Percentiles rank a stretch among this genome's conserved stretches.
phyloP scores from a whole-genome alignment of 2,113 vertebrate species.

The Symphodus melops region DNA sequence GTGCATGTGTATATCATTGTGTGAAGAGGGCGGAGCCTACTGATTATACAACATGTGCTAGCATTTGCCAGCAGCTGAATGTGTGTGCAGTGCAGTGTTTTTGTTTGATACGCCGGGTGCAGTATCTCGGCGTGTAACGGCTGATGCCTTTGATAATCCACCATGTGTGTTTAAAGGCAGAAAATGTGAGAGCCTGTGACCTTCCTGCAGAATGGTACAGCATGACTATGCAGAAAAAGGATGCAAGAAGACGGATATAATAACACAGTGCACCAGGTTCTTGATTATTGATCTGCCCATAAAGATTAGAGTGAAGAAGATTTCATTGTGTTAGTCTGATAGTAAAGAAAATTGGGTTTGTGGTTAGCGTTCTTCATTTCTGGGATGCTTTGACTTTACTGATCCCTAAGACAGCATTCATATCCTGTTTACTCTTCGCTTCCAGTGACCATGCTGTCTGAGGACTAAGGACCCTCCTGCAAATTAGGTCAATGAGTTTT shows the following conservation, averaged over 20 bases:
- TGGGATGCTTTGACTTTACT: slow-evolving; percentile 37
- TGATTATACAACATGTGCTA: slow-evolving; percentile 74
- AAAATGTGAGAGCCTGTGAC: slow-evolving; percentile 16
- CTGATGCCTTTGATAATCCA: slow-evolving; percentile 37
- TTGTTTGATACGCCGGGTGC: slow-evolving; percentile 51
- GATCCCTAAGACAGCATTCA: slow-evolving; percentile 52
- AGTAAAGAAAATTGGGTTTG: slow-evolving; percentile 24
- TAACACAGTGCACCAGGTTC: neutral
- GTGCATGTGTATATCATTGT: slow-evolving; percentile 36
- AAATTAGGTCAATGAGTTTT: slow-evolving; percentile 34
- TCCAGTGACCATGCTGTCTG: slow-evolving; percentile 37
- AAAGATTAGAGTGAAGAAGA: neutral
- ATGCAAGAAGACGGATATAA: slow-evolving; percentile 4
- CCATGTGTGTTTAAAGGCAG: slow-evolving; percentile 37
- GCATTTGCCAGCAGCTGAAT: slow-evolving; percentile 60
- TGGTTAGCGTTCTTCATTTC: slow-evolving; percentile 23
- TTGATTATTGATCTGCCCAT: slow-evolving; percentile 10
- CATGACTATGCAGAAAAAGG: neutral
- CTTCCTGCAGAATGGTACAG: slow-evolving; percentile 23
- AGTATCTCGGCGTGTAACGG: slow-evolving; percentile 40
- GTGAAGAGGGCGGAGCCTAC: slow-evolving; percentile 62
- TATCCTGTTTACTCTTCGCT: slow-evolving; percentile 64
- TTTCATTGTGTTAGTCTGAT: neutral
- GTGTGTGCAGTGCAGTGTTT: slow-evolving; percentile 60
- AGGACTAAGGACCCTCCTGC: slow-evolving; percentile 11